Conservation (phyloP, 2,888 invertebrate species). For the Agrotis exclamationis region DNA sequence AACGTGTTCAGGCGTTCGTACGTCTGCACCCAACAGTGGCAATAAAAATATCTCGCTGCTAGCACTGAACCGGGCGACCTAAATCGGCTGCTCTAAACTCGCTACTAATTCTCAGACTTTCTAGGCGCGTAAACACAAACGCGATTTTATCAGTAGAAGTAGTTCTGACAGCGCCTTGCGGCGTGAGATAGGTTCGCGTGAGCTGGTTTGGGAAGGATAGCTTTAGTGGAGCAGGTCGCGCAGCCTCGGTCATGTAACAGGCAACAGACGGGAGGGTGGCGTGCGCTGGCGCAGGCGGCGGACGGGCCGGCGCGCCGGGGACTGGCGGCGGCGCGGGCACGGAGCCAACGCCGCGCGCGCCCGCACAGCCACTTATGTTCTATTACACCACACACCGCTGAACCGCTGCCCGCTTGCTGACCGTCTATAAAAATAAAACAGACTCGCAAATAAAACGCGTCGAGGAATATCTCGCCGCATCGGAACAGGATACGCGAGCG, state of each 20-base stretch:
- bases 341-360: slow-evolving; percentile 80
- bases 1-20: slow-evolving; percentile 83
- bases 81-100: slow-evolving; percentile 83
- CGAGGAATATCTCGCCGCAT: slow-evolving; percentile 67
- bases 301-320: slow-evolving; percentile 83
- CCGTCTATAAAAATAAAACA: slow-evolving; percentile 84
- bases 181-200: slow-evolving; percentile 27
- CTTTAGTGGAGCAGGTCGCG: slow-evolving; percentile 48
- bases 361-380: slow-evolving; percentile 83
- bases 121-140: slow-evolving; percentile 72
- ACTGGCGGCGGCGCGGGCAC: slow-evolving; percentile 86
- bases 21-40: slow-evolving; percentile 87
- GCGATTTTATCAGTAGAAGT: slow-evolving; percentile 62
- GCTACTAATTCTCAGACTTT: slow-evolving; percentile 76
- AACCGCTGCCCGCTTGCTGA: slow-evolving; percentile 71
- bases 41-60: slow-evolving; percentile 90
- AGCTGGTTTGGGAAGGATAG: slow-evolving; percentile 22
- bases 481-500: slow-evolving; percentile 52
- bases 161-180: slow-evolving; percentile 56
- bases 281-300: slow-evolving; percentile 67
- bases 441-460: slow-evolving; percentile 75
- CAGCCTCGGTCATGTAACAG: slow-evolving; percentile 54
- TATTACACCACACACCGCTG: slow-evolving; percentile 83
- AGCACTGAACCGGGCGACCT: slow-evolving; percentile 90
- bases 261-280: slow-evolving; percentile 45